phyloP scores from a whole-genome alignment of 2,113 vertebrate species.

The Colaptes auratus region DNA sequence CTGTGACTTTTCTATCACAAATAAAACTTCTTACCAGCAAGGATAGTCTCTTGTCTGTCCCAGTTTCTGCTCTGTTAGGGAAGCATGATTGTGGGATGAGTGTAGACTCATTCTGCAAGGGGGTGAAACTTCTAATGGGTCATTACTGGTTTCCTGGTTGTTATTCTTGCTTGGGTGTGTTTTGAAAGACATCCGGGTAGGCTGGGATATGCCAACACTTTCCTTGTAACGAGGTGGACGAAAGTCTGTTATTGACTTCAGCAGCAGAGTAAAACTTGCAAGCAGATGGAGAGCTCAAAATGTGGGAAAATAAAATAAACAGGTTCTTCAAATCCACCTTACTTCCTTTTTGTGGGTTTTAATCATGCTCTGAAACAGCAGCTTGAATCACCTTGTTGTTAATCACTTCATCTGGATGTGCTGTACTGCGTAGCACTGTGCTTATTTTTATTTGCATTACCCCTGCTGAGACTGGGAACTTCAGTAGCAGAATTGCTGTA shows the following conservation, averaged over 20 bases:
- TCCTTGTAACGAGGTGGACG: rapidly evolving
- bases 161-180: not conserved
- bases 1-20: not conserved
- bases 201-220: not conserved
- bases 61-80: not conserved
- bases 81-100: not conserved
- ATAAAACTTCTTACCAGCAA: not conserved
- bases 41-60: not conserved
- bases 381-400: not conserved
- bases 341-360: not conserved
- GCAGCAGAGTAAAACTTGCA: not conserved
- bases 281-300: not conserved
- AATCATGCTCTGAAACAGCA: not conserved
- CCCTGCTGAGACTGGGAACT: not conserved
- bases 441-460: not conserved
- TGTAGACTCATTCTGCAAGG: not conserved
- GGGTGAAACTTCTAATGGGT: not conserved
- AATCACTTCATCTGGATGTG: not conserved
- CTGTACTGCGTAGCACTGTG: not conserved
- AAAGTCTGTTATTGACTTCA: not conserved
- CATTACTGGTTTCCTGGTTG: not conserved
- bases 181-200: not conserved
- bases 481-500: not conserved
- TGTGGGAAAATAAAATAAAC: not conserved
- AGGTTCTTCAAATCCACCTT: not conserved